A percentile compares a stretch with the other conserved stretches of the same genome.
phyloP scores from a whole-genome alignment of 2,797 vertebrate genomes.

The Coregonus suidteri region DNA sequence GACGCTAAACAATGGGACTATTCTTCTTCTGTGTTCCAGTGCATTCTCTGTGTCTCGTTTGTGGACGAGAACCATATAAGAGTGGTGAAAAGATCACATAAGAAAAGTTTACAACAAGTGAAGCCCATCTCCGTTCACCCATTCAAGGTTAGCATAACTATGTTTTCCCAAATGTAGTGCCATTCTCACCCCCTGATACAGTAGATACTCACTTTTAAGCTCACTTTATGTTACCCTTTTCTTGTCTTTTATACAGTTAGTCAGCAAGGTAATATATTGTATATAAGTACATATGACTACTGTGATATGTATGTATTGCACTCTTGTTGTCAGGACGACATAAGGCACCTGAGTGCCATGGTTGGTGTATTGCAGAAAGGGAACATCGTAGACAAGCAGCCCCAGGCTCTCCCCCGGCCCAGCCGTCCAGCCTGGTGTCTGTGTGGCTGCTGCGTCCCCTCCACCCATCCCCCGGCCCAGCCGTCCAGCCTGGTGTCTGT shows the following conservation, averaged over 20 bases:
- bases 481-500: no score
- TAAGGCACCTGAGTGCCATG: slow-evolving; percentile 53
- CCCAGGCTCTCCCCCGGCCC: background rate
- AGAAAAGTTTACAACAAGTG: slow-evolving; percentile 75
- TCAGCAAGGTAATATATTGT: background rate
- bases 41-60: slow-evolving; percentile 79
- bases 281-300: background rate
- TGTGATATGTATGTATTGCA: background rate
- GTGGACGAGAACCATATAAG: slow-evolving; percentile 78
- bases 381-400: background rate
- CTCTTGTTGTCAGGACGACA: slow-evolving; percentile 58
- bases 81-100: slow-evolving; percentile 70
- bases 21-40: slow-evolving; percentile 54
- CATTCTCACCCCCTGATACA: background rate
- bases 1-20: background rate
- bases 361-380: slow-evolving; percentile 51
- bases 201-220: background rate
- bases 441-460: no score
- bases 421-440: no score
- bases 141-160: slow-evolving; percentile 57
- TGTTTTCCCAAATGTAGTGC: background rate
- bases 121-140: slow-evolving; percentile 64
- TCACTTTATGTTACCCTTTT: background rate
- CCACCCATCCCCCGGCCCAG: no score
- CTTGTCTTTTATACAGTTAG: background rate